Evolutionary conservation across 2,797 vertebrate species (phyloP).

Genomic region (Sebastes hopkinsi): DNA sequence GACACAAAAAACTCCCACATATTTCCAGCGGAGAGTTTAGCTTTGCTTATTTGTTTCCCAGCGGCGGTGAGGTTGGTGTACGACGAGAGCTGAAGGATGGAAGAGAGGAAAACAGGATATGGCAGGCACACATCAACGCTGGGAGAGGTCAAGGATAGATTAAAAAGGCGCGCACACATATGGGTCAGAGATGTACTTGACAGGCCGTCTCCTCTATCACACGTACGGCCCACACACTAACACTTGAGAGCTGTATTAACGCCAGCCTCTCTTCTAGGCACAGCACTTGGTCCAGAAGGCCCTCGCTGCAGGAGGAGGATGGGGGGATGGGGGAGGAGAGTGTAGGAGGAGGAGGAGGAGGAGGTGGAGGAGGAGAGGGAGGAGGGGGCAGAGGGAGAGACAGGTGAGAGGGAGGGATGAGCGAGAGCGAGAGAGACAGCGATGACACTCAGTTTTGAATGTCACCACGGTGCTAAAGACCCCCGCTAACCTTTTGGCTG

Average conservation of each 20-base stretch:
- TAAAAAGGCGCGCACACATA: conserved; percentile 49
- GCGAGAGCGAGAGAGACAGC: conserved; percentile 60
- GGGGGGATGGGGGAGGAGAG: conserved; percentile 53
- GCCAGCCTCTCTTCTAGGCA: conserved; percentile 70
- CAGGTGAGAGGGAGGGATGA: conserved; percentile 66
- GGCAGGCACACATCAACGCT: conserved; percentile 3
- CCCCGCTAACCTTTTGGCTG: conserved; percentile 81
- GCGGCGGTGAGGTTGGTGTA: not conserved
- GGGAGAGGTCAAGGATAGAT: conserved; percentile 63
- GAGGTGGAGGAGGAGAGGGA: conserved; percentile 20
- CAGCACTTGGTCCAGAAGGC: conserved; percentile 77
- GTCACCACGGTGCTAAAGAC: conserved; percentile 81
- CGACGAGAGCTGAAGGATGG: not conserved
- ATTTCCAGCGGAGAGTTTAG: conserved; percentile 34
- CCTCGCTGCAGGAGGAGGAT: conserved; percentile 70
- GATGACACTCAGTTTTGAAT: conserved; percentile 81
- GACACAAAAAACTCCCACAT: conserved; percentile 27
- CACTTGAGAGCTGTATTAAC: conserved; percentile 64
- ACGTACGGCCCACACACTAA: conserved; percentile 62
- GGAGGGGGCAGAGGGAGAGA: conserved; percentile 35
- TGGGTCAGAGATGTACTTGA: conserved; percentile 67
- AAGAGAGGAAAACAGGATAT: conserved; percentile 33
- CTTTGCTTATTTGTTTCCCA: conserved; percentile 23
- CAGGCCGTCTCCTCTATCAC: conserved; percentile 41
- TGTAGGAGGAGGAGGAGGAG: conserved; percentile 1